Conservation (phyloP, 2,113 vertebrate species). For the Xiphophorus hellerii region DNA sequence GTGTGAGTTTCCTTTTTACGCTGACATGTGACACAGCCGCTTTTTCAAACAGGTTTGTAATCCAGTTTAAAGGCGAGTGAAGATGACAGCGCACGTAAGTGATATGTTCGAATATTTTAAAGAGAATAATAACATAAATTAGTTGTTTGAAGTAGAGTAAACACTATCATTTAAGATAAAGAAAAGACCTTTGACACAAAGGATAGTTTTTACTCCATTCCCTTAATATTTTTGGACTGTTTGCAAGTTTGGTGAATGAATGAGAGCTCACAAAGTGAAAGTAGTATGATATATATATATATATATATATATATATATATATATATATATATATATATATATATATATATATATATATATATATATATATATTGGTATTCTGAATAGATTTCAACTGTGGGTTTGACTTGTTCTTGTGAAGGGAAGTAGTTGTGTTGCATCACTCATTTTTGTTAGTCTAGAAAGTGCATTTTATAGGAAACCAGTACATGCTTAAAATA, state of each 20-base stretch:
- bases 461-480: constrained; percentile 11
- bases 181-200: no score
- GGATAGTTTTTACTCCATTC: no score
- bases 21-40: background rate
- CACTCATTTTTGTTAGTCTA: background rate
- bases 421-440: background rate
- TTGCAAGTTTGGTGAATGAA: background rate
- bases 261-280: background rate
- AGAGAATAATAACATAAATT: background rate
- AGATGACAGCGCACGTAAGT: constrained; percentile 38
- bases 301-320: no score
- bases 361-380: background rate
- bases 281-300: background rate
- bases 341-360: no score
- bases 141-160: background rate
- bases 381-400: background rate
- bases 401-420: constrained; percentile 3
- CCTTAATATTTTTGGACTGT: background rate
- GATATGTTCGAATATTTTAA: constrained; percentile 5
- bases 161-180: background rate
- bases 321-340: background rate
- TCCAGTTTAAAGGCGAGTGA: constrained; percentile 1
- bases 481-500: background rate
- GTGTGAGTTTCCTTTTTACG: constrained; percentile 16
- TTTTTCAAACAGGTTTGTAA: background rate